Evolutionary conservation across 2,113 vertebrate genomes (phyloP), one percentile per base, ranked within the genome.

Genomic region (Mus spicilegus): DNA sequence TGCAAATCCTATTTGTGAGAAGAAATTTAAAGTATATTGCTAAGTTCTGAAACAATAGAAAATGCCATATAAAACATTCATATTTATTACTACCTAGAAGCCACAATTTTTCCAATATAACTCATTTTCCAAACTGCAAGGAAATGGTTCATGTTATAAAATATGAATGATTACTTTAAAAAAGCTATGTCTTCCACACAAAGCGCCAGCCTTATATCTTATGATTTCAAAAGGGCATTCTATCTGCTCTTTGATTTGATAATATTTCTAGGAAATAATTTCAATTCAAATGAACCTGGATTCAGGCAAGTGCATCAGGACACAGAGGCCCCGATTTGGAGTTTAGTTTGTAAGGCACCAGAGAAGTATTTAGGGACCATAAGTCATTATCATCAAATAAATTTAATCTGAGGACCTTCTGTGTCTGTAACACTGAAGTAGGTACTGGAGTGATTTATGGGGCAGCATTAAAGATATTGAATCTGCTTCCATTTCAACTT

Each of bases 101-200:
- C 96, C 67, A 96, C 92, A 78, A 89, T 97, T 89, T 80, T 95
- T 95, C 87, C 91, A 92, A 91, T 89, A 92, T 92, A 96, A 97
- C 70, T 97, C 0, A 96, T 97, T 98, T 98, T 98, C 95, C 84
- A 98, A 98, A 98, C 69, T 96, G 89, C 87, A 73, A 95, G 91
- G 96, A 95, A 95, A 95, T 70, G n/a, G 95, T 73, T 96, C 93
- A 93, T 0, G 26, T 92, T 95, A 97, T 97, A 97, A 97, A 98
- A 98, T 97, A 97, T 92, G 92, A 97, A 97, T 91, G 96, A 87
- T 94, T 95, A 93, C 91, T 96, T 61, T 30, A 96, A 97, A 96
- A 96, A 91, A 93, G 81, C 85, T 95, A 67, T 22, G 28, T 96
- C 92, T 97, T 95, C 56, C 82, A 80, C 94, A 95, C 65, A 95